phyloP scores from a whole-genome alignment of 2,797 vertebrate genomes.

The Vireo griseus region DNA sequence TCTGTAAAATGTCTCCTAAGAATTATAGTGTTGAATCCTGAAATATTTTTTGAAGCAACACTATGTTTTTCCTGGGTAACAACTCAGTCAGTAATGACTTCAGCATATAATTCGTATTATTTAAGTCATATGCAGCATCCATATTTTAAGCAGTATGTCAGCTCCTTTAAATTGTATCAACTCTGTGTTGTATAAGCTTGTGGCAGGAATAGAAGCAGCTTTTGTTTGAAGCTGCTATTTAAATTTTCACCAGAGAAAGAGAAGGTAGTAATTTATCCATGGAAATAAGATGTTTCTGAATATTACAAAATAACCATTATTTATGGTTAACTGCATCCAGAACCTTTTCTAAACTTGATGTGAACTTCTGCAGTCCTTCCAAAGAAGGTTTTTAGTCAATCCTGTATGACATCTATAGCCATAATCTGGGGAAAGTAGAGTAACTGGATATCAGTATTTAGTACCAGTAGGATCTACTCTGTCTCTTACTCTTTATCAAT shows the following conservation, averaged over 20 bases:
- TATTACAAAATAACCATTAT: slow-evolving; percentile 66
- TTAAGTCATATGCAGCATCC: slow-evolving; percentile 48
- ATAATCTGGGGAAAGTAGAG: slow-evolving; percentile 20
- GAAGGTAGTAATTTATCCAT: slow-evolving; percentile 60
- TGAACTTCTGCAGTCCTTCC: slow-evolving; percentile 43
- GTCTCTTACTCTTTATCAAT: slow-evolving; percentile 5
- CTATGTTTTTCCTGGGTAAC: slow-evolving; percentile 40
- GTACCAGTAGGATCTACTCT: not conserved
- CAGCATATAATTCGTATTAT: slow-evolving; percentile 50
- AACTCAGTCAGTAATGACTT: slow-evolving; percentile 44
- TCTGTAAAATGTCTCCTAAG: slow-evolving; percentile 4
- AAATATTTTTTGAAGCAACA: slow-evolving; percentile 46
- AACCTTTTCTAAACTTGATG: slow-evolving; percentile 57
- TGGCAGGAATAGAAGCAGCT: slow-evolving; percentile 58
- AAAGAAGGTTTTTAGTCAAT: slow-evolving; percentile 33
- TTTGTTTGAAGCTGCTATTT: slow-evolving; percentile 63
- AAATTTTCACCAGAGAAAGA: slow-evolving; percentile 56
- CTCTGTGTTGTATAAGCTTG: slow-evolving; percentile 57
- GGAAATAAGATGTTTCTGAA: slow-evolving; percentile 60
- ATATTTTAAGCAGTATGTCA: slow-evolving; percentile 57
- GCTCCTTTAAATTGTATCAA: slow-evolving; percentile 38
- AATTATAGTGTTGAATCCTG: slow-evolving; percentile 3
- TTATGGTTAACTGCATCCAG: slow-evolving; percentile 51
- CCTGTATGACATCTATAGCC: not conserved
- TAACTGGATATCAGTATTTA: slow-evolving; percentile 40